A percentile compares a stretch with the other conserved stretches of the same genome.
phyloP scores from a whole-genome alignment of 2,797 vertebrate genomes.

The Anguilla pacifica region DNA sequence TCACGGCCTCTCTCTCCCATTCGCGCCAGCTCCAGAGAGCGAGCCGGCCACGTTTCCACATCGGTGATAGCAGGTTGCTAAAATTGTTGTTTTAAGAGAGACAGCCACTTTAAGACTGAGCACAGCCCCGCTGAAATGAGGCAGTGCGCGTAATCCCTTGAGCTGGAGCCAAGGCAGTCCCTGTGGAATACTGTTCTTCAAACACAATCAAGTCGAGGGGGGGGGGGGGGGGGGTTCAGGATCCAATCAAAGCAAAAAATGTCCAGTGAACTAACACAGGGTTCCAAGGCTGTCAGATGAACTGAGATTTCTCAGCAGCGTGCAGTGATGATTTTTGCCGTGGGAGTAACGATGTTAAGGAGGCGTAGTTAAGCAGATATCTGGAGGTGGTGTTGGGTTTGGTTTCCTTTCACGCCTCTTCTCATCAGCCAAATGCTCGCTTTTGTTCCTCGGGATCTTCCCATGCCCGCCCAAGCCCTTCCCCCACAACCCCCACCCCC shows the following conservation, averaged over 20 bases:
- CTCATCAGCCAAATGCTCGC: slow-evolving; percentile 23
- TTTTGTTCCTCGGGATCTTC: slow-evolving; percentile 32
- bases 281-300: not conserved
- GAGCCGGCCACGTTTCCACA: not conserved
- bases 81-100: not conserved
- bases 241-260: not conserved
- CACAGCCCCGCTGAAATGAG: not conserved
- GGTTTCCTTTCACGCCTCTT: slow-evolving; percentile 19
- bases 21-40: not conserved
- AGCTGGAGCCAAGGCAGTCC: not conserved
- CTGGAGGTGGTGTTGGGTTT: slow-evolving; percentile 22
- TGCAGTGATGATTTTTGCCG: not conserved
- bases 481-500: not conserved
- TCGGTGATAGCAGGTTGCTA: not conserved
- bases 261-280: not conserved
- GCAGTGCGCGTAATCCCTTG: not conserved
- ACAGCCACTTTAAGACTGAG: not conserved
- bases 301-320: not conserved
- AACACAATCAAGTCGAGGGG: not conserved
- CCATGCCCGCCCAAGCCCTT: not conserved
- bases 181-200: not conserved
- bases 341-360: not conserved
- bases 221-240: not conserved
- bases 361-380: slow-evolving; percentile 15
- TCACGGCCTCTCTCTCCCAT: not conserved